A percentile compares a stretch with the other conserved stretches of the same genome.
These are phyloP conservation scores for Cyanoderma ruficeps DNA, from an alignment of 2,113 vertebrate species.

Conservation along the genomic window DNA sequence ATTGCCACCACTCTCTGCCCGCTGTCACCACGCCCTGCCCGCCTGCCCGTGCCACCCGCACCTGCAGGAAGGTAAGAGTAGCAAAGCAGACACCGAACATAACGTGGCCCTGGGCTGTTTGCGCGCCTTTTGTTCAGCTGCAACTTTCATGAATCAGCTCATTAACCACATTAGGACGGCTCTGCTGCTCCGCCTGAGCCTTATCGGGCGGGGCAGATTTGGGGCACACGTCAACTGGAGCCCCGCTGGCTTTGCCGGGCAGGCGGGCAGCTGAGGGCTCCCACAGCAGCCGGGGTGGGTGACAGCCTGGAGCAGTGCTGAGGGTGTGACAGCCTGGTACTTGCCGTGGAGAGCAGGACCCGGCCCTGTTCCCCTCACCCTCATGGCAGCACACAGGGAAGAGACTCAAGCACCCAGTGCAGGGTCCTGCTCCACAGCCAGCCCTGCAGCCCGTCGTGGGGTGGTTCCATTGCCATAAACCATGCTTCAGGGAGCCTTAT, in stretches of 20 bases:
- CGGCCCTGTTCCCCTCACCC: neutral
- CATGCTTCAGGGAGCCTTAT: neutral
- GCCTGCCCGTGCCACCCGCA: neutral
- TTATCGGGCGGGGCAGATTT: conserved; percentile 1
- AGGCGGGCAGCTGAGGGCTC: neutral
- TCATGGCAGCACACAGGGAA: rapidly evolving
- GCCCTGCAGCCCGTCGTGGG: neutral
- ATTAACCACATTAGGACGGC: conserved; percentile 29
- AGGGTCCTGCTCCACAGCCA: neutral
- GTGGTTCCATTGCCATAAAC: neutral
- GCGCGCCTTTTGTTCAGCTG: neutral
- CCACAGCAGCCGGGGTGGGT: rapidly evolving
- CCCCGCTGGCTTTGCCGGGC: neutral
- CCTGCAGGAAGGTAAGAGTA: conserved; percentile 1
- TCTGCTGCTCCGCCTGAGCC: neutral
- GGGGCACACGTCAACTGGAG: neutral
- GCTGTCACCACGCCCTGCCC: neutral
- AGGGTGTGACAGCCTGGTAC: neutral
- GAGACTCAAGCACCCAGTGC: rapidly evolving
- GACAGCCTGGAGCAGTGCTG: neutral
- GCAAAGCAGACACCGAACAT: neutral
- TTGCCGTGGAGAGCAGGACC: neutral
- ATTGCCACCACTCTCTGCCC: neutral
- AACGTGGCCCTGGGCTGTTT: conserved; percentile 25
- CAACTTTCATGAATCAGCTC: neutral